phyloP scores from a whole-genome alignment of 2,888 invertebrate species.

The Ornithoptera alexandrae region DNA sequence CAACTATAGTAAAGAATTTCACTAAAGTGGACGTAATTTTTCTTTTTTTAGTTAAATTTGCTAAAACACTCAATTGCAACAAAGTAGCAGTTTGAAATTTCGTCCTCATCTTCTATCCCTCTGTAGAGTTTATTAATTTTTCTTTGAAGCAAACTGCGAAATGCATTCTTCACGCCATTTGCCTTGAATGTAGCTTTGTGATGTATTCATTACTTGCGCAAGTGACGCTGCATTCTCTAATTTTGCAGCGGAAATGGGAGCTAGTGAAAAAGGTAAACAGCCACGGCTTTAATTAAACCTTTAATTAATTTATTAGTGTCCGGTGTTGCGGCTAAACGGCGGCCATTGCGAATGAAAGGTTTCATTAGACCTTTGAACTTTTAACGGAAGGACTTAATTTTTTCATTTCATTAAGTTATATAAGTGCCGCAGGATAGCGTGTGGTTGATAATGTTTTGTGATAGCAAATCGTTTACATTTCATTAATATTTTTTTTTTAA shows the following conservation, averaged over 20 bases:
- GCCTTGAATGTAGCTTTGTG: not conserved
- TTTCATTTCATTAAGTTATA: not conserved
- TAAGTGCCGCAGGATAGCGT: not conserved
- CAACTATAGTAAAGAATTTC: no score
- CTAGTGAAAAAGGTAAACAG: slow-evolving; percentile 8
- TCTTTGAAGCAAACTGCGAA: not conserved
- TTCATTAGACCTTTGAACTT: not conserved
- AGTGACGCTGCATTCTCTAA: not conserved
- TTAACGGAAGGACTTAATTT: not conserved
- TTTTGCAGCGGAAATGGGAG: not conserved
- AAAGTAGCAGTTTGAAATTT: no score
- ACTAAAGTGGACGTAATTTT: no score
- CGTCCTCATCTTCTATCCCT: no score
- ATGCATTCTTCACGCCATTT: no score
- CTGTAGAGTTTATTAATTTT: no score
- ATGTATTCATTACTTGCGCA: not conserved
- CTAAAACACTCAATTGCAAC: no score
- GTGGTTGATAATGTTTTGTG: not conserved
- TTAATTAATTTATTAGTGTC: slow-evolving; percentile 13
- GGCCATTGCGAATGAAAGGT: not conserved
- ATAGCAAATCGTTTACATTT: not conserved
- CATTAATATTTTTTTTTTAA: not conserved
- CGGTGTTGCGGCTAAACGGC: not conserved
- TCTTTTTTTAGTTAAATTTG: no score
- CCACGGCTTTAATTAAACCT: slow-evolving; percentile 6